Base-by-base conservation (phyloP, 2,113 vertebrate species). In the Tinamus guttatus region DNA sequence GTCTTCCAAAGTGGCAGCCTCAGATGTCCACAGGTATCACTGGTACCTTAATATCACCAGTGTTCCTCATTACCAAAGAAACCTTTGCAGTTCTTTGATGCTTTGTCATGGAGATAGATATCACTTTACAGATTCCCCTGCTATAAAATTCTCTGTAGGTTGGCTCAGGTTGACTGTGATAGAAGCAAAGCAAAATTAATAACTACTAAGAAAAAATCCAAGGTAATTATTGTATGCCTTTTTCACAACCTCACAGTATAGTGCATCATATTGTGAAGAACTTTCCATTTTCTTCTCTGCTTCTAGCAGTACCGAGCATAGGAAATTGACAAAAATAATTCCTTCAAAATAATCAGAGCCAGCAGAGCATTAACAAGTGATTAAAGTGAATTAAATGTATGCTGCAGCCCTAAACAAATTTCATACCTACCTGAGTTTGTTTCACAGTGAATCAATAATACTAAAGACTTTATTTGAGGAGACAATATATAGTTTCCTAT, bases 371-470 rank as follows among this genome's bases (percentile, higher is more conserved):
- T 95, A 93, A 64, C 69, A 79, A 95, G 69, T 88, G 65, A 97
- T 96, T 97, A 96, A 95, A 34, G 47, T 67, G 73, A 93, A 96
- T 94, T 96, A 90, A 88, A 94, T 71, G 22, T 92, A 73, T 65
- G 62, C 76, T 78, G 56, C 41, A 81, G 32, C 75, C 56, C 88
- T 84, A 95, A 90, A 88, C 80, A 96, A 95, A 96, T 96, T 97
- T 96, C 95, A 96, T 97, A 97, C 93, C 87, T 52, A 96, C 93
- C 93, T 96, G 94, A 88, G 69, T 86, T 88, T 96, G 73, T 78
- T 93, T 93, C 92, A 89, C 85, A 90, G 80, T 49, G 94, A 96
- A 93, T 96, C 88, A 93, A 94, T 97, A 94, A 79, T 75, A 81
- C 52, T 79, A 81, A 96, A 84, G 85, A 91, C 86, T 95, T 93